Evolutionary conservation across 2,888 invertebrate genomes (phyloP).

Genomic region (Machimus rusticus): DNA sequence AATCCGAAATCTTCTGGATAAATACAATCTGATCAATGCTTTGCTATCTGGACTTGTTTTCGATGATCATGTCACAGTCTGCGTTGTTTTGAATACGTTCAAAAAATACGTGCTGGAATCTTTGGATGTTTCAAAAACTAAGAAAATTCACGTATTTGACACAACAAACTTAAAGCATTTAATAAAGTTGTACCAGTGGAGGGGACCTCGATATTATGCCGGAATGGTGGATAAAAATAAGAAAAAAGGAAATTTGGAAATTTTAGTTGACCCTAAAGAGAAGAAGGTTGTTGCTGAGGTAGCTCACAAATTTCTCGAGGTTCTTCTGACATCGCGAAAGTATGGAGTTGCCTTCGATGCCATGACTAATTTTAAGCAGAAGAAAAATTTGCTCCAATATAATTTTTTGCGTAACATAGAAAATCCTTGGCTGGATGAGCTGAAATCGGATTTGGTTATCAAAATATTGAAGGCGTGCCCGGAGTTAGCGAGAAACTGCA

Average conservation of each 20-base stretch:
- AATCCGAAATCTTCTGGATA: constrained; percentile 75
- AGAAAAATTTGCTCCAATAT: constrained; percentile 58
- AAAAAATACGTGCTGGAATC: constrained; percentile 75
- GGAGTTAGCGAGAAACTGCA: constrained; percentile 72
- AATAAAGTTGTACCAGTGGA: constrained; percentile 77
- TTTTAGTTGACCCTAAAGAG: constrained; percentile 58
- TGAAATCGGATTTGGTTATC: constrained; percentile 70
- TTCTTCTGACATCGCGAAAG: constrained; percentile 78
- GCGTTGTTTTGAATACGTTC: constrained; percentile 72
- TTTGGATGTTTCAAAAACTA: constrained; percentile 72
- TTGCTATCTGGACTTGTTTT: constrained; percentile 72
- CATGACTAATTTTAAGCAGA: constrained; percentile 61
- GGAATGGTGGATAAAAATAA: constrained; percentile 55
- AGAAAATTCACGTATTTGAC: constrained; percentile 76
- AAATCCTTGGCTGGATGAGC: constrained; percentile 74
- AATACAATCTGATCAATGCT: constrained; percentile 69
- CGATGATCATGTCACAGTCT: constrained; percentile 72
- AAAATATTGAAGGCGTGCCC: constrained; percentile 74
- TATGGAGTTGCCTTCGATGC: constrained; percentile 81
- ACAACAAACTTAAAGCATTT: constrained; percentile 73
- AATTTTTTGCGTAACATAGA: constrained; percentile 70
- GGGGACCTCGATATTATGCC: constrained; percentile 68
- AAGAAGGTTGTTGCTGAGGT: constrained; percentile 66
- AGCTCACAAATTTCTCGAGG: constrained; percentile 75
- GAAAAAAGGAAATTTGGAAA: constrained; percentile 53